Evolutionary conservation across 2,888 invertebrate species (phyloP).

Genomic region (Spialia ferax): DNA sequence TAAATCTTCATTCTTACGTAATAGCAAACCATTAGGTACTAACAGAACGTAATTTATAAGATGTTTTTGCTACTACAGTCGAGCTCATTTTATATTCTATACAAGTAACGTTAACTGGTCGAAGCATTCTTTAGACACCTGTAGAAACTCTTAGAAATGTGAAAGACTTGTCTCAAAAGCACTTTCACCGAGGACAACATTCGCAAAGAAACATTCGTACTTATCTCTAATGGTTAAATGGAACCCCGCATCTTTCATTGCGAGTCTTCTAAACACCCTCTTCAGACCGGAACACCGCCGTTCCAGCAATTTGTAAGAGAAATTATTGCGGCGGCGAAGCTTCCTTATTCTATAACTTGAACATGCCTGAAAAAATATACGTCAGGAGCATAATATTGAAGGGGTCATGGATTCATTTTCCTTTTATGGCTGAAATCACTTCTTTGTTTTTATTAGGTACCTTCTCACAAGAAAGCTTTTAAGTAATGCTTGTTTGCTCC

Average conservation of each 20-base stretch:
- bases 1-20: background rate
- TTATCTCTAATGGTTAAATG: constrained; percentile 5
- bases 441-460: too few species aligned
- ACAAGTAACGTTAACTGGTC: background rate
- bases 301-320: constrained; percentile 6
- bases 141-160: background rate
- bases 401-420: background rate
- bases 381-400: background rate
- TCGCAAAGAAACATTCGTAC: constrained; percentile 7
- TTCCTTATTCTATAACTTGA: background rate
- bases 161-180: background rate
- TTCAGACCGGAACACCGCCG: constrained; percentile 6
- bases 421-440: too few species aligned
- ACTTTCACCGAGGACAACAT: background rate
- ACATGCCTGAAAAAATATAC: constrained; percentile 3
- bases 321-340: constrained; percentile 6
- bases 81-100: background rate
- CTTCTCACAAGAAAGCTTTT: too few species aligned
- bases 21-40: background rate
- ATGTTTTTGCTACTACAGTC: background rate
- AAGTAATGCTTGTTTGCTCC: too few species aligned
- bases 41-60: background rate
- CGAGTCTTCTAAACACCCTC: constrained; percentile 14
- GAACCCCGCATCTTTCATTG: constrained; percentile 7
- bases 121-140: background rate